These are phyloP conservation scores for Raja brachyura DNA, from an alignment of 2,113 vertebrate species.

Conservation along the genomic window DNA sequence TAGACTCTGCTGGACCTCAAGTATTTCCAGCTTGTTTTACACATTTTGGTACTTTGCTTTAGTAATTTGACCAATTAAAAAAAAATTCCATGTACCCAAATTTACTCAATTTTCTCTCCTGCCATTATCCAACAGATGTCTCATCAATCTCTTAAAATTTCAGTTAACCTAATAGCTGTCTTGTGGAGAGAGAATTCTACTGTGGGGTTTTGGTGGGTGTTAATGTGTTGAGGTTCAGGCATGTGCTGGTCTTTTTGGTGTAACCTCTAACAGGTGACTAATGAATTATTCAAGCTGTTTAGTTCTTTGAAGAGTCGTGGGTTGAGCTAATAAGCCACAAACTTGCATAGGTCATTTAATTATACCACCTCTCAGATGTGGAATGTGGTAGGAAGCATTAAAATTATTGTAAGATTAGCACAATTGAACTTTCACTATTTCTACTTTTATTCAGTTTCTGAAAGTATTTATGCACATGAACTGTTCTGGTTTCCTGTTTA, in stretches of 20 bases:
- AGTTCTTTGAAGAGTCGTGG: conserved; percentile 7
- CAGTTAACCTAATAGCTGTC: neutral
- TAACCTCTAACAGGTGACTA: conserved; percentile 2
- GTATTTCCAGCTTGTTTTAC: too few relatives aligned
- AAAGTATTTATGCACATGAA: neutral
- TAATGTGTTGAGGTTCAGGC: neutral
- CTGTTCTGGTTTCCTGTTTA: neutral
- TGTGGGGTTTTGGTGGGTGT: neutral
- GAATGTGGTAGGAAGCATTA: conserved; percentile 12
- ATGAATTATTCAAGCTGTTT: conserved; percentile 10
- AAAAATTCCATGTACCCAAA: neutral
- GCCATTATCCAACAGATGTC: neutral
- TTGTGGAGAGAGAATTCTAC: neutral
- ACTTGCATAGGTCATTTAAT: neutral
- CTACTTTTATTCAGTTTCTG: neutral
- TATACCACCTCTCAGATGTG: neutral
- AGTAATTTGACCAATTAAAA: neutral
- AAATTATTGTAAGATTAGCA: neutral
- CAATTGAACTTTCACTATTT: neutral
- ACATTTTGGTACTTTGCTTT: too few relatives aligned
- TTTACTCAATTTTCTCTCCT: neutral
- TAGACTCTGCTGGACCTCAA: too few relatives aligned
- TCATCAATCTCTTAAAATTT: neutral
- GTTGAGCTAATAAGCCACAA: conserved; percentile 16
- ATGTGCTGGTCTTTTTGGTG: neutral